These are phyloP conservation scores for Drosophila neocordata DNA, from an alignment of 1,140 invertebrate species.

Conservation along the genomic window DNA sequence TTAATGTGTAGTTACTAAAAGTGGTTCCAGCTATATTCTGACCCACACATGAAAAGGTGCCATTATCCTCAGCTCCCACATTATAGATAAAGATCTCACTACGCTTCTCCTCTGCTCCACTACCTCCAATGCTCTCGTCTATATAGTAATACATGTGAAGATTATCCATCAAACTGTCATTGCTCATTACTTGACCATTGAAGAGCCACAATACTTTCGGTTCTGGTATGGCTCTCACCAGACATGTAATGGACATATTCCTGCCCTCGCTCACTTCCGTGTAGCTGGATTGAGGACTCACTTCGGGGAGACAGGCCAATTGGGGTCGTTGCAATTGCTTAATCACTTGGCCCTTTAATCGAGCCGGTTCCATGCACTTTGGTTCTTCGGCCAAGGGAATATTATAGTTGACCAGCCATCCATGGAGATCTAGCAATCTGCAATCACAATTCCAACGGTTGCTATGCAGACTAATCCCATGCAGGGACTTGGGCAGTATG, in stretches of 20 bases:
- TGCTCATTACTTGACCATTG: constrained; percentile 89
- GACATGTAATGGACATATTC: constrained; percentile 90
- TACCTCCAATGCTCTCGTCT: constrained; percentile 86
- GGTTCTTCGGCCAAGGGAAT: constrained; percentile 90
- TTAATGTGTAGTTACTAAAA: constrained; percentile 90
- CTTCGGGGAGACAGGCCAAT: constrained; percentile 91
- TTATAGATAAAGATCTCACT: constrained; percentile 91
- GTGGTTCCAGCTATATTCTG: constrained; percentile 91
- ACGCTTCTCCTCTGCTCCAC: constrained; percentile 87
- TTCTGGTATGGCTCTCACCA: constrained; percentile 90
- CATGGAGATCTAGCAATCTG: constrained; percentile 88
- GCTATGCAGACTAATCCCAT: constrained; percentile 91
- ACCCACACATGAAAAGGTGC: constrained; percentile 91
- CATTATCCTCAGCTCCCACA: constrained; percentile 89
- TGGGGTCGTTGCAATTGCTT: constrained; percentile 88
- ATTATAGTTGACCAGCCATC: constrained; percentile 90
- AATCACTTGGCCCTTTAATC: constrained; percentile 87
- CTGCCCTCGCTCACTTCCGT: constrained; percentile 90
- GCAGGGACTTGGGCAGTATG: constrained; percentile 88
- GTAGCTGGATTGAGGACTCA: constrained; percentile 87
- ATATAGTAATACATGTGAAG: constrained; percentile 87
- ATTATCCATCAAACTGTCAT: constrained; percentile 87
- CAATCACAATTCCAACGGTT: constrained; percentile 96
- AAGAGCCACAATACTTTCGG: constrained; percentile 91
- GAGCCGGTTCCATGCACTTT: constrained; percentile 88